phyloP scores from a whole-genome alignment of 2,113 vertebrate genomes.

The Thalassarche chlororhynchos region DNA sequence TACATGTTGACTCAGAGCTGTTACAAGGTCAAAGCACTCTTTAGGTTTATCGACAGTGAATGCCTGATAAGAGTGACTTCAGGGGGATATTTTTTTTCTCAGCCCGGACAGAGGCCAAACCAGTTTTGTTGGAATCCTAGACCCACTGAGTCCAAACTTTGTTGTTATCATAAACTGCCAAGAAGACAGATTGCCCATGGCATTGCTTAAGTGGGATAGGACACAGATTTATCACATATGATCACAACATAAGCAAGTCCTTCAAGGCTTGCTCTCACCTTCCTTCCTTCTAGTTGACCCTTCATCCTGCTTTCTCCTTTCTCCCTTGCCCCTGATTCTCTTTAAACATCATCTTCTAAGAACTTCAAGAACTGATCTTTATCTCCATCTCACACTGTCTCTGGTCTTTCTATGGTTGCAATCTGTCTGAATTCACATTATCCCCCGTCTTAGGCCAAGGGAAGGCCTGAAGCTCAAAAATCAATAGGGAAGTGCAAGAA shows the following conservation, averaged over 20 bases:
- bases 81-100: not conserved
- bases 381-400: not conserved
- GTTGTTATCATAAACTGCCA: not conserved
- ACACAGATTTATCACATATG: not conserved
- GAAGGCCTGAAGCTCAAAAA: slow-evolving; percentile 45
- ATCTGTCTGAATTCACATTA: slow-evolving; percentile 30
- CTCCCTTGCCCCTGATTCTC: not conserved
- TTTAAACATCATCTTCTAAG: not conserved
- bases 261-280: not conserved
- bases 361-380: not conserved
- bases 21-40: not conserved
- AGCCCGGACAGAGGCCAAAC: not conserved
- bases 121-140: not conserved
- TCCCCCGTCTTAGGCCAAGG: not conserved
- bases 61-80: not conserved
- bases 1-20: not conserved
- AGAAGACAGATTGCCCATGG: not conserved
- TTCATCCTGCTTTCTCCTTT: not conserved
- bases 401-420: not conserved
- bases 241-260: not conserved
- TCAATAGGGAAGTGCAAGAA: slow-evolving; percentile 65
- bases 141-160: not conserved
- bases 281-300: not conserved
- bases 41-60: not conserved
- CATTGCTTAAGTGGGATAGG: not conserved